These are phyloP conservation scores for Centropus bengalensis DNA, from an alignment of 2,113 vertebrate genomes.

Conservation along the genomic window DNA sequence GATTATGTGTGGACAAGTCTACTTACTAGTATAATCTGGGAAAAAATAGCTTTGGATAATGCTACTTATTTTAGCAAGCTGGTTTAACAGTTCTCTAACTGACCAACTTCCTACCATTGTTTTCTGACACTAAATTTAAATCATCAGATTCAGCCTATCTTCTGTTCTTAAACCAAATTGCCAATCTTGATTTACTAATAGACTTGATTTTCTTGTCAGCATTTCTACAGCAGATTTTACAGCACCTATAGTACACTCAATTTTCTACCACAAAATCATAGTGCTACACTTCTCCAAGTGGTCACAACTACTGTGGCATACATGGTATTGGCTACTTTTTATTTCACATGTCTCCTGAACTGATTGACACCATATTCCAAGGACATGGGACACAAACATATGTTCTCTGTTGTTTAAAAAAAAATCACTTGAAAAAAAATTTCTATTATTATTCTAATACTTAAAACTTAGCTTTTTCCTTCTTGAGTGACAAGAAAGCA, in stretches of 20 bases:
- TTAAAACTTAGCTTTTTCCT: neutral
- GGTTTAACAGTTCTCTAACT: neutral
- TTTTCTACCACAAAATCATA: slow-evolving; percentile 19
- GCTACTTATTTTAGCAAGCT: neutral
- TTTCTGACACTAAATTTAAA: slow-evolving; percentile 27
- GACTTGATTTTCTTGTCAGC: neutral
- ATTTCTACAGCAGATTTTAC: neutral
- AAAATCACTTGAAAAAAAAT: neutral
- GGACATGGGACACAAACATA: neutral
- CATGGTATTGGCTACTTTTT: neutral
- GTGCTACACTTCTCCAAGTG: slow-evolving; percentile 5
- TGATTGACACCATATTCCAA: neutral
- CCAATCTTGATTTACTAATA: neutral
- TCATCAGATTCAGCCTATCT: neutral
- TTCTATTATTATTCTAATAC: neutral
- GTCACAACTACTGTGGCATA: neutral
- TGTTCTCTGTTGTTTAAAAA: neutral
- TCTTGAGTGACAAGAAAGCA: slow-evolving; percentile 4
- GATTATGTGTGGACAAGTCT: slow-evolving; percentile 8
- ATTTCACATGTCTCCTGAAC: slow-evolving; percentile 23
- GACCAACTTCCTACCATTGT: neutral
- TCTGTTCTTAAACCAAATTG: neutral
- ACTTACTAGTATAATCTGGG: neutral
- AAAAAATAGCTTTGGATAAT: neutral
- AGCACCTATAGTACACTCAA: neutral